Conservation (phyloP, 2,797 vertebrate species). For the Prionace glauca region DNA sequence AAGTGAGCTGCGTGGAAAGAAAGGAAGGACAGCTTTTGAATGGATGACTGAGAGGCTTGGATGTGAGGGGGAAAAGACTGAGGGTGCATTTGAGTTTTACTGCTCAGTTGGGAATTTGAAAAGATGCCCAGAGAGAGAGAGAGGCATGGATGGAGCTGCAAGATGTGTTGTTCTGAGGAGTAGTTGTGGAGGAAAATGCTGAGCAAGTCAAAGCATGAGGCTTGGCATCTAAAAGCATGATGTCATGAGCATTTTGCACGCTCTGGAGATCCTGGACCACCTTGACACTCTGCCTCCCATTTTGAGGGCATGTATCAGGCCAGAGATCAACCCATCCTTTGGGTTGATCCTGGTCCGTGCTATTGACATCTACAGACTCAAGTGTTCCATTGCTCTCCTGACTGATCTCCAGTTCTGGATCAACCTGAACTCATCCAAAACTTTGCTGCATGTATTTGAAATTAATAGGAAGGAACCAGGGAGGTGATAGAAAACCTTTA, state of each 20-base stretch:
- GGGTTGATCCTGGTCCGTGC: neutral
- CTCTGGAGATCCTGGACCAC: too few relatives aligned
- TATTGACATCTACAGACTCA: neutral
- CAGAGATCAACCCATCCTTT: neutral
- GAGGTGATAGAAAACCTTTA: neutral
- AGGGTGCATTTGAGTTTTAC: neutral
- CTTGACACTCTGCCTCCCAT: neutral
- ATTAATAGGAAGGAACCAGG: too few relatives aligned
- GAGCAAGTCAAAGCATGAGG: neutral
- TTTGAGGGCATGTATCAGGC: neutral
- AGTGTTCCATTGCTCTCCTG: neutral
- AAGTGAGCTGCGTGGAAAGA: neutral
- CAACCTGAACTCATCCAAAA: neutral
- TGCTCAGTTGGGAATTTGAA: neutral
- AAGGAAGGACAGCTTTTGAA: neutral
- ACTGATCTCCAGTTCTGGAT: neutral
- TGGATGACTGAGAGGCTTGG: neutral
- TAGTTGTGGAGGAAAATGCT: neutral
- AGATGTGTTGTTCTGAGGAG: neutral
- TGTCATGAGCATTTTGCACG: neutral
- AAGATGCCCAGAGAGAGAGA: neutral
- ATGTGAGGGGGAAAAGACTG: neutral
- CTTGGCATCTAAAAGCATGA: neutral
- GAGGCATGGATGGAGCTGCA: neutral
- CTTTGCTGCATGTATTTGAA: neutral